Evolutionary conservation across 2,888 invertebrate species (phyloP).

Genomic region (Cerastoderma edule): DNA sequence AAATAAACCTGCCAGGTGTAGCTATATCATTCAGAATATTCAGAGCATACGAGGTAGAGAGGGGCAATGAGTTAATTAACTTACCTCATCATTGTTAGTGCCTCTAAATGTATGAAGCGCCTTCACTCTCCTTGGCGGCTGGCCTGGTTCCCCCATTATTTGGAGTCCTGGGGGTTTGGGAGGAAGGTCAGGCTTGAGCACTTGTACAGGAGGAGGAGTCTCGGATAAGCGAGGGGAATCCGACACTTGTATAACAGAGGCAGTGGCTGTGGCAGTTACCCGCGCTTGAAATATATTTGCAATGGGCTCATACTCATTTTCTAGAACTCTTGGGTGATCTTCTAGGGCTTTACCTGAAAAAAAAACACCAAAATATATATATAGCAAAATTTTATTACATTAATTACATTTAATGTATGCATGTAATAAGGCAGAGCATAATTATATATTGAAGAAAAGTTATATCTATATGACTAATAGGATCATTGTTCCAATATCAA

Average conservation of each 20-base stretch:
- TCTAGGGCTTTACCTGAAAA: slow-evolving; percentile 57
- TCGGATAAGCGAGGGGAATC: slow-evolving; percentile 14
- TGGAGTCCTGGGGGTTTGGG: slow-evolving; percentile 64
- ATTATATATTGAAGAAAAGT: too few relatives aligned
- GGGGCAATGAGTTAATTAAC: too few relatives aligned
- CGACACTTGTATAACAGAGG: slow-evolving; percentile 38
- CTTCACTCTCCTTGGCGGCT: slow-evolving; percentile 87
- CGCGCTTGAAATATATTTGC: slow-evolving; percentile 53
- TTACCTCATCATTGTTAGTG: slow-evolving; percentile 97
- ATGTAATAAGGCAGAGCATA: too few relatives aligned
- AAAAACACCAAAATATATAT: too few relatives aligned
- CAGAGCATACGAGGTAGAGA: not conserved
- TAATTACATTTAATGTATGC: too few relatives aligned
- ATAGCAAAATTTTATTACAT: too few relatives aligned
- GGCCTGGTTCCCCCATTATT: slow-evolving; percentile 71
- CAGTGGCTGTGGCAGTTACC: slow-evolving; percentile 60
- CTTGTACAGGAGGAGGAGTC: slow-evolving; percentile 45
- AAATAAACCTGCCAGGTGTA: not conserved
- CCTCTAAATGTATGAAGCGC: slow-evolving; percentile 97
- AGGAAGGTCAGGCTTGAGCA: slow-evolving; percentile 59
- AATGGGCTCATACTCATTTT: slow-evolving; percentile 70
- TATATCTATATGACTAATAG: too few relatives aligned
- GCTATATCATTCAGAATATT: not conserved
- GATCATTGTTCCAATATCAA: too few relatives aligned
- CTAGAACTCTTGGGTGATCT: slow-evolving; percentile 53